phyloP scores from a whole-genome alignment of 53 echinoderm and acorn worm species.

The Henricia sp. region DNA sequence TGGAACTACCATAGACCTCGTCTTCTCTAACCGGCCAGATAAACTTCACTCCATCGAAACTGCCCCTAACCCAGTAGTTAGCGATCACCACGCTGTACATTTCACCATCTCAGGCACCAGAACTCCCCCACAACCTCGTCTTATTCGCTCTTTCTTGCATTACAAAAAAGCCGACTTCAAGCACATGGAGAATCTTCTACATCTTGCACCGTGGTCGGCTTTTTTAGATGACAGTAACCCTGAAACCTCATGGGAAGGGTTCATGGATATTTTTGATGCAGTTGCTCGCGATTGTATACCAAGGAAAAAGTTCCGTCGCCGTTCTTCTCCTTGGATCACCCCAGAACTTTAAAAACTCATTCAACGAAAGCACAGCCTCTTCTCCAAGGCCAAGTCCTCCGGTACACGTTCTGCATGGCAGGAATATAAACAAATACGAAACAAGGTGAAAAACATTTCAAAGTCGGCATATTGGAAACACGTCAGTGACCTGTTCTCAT shows the following conservation, averaged over 20 bases:
- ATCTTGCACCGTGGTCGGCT: conserved; percentile 50
- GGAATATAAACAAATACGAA: conserved; percentile 13
- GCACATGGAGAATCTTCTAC: conserved; percentile 35
- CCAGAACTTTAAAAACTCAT: conserved; percentile 1
- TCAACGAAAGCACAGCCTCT: neutral
- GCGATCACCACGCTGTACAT: neutral
- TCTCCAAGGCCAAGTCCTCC: neutral
- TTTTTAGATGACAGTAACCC: conserved; percentile 28
- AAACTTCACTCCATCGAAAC: neutral
- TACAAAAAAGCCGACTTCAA: conserved; percentile 37
- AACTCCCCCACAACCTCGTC: conserved; percentile 25
- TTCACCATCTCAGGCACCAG: conserved; percentile 9
- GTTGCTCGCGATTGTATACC: conserved; percentile 12
- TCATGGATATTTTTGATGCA: too few relatives aligned
- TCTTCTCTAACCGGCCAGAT: neutral
- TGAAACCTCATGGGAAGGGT: conserved; percentile 51
- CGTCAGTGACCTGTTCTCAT: conserved; percentile 14
- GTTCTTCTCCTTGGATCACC: conserved; percentile 1
- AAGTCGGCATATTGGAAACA: conserved; percentile 15
- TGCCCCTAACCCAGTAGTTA: neutral
- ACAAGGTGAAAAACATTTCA: conserved; percentile 2
- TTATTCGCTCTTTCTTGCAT: conserved; percentile 29
- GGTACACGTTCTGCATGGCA: neutral
- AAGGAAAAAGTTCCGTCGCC: neutral
- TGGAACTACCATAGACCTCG: conserved; percentile 1